phyloP scores from a whole-genome alignment of 2,797 vertebrate genomes.

The Gymnopithys bicolor region DNA sequence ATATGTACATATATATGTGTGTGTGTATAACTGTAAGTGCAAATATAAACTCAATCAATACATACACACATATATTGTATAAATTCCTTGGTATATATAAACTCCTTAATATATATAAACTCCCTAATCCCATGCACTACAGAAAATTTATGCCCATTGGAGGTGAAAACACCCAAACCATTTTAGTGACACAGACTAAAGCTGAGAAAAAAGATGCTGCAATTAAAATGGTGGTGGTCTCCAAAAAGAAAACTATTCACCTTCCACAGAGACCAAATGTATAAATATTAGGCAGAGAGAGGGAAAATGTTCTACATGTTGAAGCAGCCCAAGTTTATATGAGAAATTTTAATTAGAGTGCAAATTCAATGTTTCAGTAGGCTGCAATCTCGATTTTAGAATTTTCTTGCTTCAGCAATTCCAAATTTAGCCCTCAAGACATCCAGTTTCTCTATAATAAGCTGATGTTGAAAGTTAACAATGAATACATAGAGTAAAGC shows the following conservation, averaged over 20 bases:
- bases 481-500: constrained; percentile 28
- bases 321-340: not conserved
- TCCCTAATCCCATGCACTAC: not conserved
- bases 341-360: constrained; percentile 61
- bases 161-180: not conserved
- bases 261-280: not conserved
- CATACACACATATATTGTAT: not conserved
- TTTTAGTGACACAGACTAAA: not conserved
- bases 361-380: constrained; percentile 45
- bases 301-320: not conserved
- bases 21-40: not conserved
- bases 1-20: not conserved
- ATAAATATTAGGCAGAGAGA: constrained; percentile 12
- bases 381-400: constrained; percentile 49
- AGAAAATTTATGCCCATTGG: not conserved
- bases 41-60: not conserved
- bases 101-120: not conserved
- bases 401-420: constrained; percentile 54
- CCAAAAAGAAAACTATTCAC: not conserved
- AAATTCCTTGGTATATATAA: not conserved
- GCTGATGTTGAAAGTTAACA: constrained; percentile 12
- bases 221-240: not conserved
- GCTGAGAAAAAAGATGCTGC: not conserved
- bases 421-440: constrained; percentile 60
- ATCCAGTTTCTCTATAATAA: constrained; percentile 47